Percentiles rank a stretch among this genome's conserved stretches.
Evolutionary conservation across 30 jellyfish, hydroid and myxozoan species (phyloP).

Genomic region (Mastigias papua): DNA sequence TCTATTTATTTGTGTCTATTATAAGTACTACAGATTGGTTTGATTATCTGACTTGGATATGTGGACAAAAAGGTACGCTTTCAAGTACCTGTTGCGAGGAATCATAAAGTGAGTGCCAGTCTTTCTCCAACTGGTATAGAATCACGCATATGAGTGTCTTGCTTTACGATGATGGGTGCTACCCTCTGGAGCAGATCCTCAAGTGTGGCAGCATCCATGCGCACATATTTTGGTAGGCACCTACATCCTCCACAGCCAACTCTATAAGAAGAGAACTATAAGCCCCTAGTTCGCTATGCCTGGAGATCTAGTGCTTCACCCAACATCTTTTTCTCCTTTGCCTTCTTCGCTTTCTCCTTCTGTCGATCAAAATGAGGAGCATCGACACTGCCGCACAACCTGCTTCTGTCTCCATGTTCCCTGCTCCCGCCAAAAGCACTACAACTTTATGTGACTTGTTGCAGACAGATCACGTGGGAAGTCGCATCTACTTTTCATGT

Average conservation of each 20-base stretch:
- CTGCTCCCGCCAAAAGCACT: constrained; percentile 1
- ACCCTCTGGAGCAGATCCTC: constrained; percentile 32
- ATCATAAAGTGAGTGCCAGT: no score
- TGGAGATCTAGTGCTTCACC: constrained; percentile 19
- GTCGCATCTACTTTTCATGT: constrained; percentile 5
- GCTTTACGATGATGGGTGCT: background rate
- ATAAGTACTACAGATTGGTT: no score
- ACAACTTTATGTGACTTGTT: constrained; percentile 17
- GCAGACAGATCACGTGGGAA: constrained; percentile 1
- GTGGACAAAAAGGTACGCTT: no score
- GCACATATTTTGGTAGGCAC: constrained; percentile 20
- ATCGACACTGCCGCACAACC: constrained; percentile 3
- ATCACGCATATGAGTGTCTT: background rate
- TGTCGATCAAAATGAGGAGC: constrained; percentile 8
- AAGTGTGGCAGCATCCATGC: constrained; percentile 28
- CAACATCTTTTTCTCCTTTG: constrained; percentile 21
- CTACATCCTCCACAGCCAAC: constrained; percentile 45
- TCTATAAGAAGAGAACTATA: no score
- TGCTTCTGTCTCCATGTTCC: constrained; percentile 20
- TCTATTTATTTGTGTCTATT: no score
- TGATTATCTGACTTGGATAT: no score
- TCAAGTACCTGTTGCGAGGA: no score
- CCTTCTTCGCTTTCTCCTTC: background rate
- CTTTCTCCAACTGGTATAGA: background rate
- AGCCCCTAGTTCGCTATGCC: no score